phyloP scores from a whole-genome alignment of 1,140 invertebrate genomes.

The Neoseiulus cucumeris region DNA sequence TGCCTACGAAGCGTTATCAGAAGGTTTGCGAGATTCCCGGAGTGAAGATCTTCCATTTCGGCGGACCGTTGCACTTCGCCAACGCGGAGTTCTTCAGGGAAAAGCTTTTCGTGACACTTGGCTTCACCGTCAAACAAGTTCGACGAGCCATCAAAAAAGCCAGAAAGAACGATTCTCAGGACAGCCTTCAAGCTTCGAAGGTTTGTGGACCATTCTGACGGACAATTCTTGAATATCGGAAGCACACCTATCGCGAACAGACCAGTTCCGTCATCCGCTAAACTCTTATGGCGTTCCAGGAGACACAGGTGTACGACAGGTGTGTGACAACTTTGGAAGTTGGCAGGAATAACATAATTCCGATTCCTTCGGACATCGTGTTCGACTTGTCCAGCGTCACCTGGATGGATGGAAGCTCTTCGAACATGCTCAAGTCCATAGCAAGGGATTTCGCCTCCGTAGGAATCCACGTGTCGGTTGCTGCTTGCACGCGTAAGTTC shows the following conservation, averaged over 20 bases:
- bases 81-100: constrained; percentile 30
- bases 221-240: too few relatives aligned
- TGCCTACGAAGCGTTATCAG: background rate
- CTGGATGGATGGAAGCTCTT: background rate
- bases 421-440: background rate
- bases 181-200: background rate
- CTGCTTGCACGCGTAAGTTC: background rate
- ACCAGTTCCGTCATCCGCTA: too few relatives aligned
- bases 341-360: background rate
- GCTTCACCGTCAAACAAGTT: background rate
- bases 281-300: too few relatives aligned
- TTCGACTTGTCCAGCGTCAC: background rate
- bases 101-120: background rate
- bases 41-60: constrained; percentile 30
- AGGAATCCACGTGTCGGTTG: background rate
- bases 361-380: background rate
- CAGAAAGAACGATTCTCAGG: background rate
- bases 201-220: background rate
- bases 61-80: constrained; percentile 31
- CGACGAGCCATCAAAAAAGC: background rate
- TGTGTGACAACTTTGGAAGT: background rate
- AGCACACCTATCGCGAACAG: too few relatives aligned
- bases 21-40: constrained; percentile 24
- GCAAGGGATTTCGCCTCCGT: background rate
- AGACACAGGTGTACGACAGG: background rate